phyloP scores from a whole-genome alignment of 2,797 vertebrate genomes.

The Etheostoma perlongum region DNA sequence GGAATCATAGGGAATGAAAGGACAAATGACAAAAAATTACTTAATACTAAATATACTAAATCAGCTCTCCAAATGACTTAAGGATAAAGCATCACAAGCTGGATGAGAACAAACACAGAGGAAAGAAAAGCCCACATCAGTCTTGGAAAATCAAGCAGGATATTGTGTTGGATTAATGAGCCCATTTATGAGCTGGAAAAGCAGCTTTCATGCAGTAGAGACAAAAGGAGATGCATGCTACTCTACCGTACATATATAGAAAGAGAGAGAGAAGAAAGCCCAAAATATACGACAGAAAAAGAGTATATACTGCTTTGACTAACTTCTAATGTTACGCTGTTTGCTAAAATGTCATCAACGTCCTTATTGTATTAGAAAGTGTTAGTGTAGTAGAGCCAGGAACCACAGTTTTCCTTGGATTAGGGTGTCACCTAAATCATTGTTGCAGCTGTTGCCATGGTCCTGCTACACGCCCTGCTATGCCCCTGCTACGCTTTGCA shows the following conservation, averaged over 20 bases:
- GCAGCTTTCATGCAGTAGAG: slow-evolving; percentile 17
- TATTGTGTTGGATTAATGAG: slow-evolving; percentile 55
- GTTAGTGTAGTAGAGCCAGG: neutral
- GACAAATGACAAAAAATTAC: no score
- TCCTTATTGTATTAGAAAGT: neutral
- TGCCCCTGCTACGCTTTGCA: no score
- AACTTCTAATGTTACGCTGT: neutral
- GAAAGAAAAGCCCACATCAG: slow-evolving; percentile 49
- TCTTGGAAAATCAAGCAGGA: slow-evolving; percentile 41
- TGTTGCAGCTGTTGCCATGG: no score
- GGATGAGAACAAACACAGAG: slow-evolving; percentile 31
- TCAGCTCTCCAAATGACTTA: slow-evolving; percentile 7
- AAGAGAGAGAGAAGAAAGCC: neutral
- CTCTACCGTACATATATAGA: no score
- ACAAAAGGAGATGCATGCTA: neutral
- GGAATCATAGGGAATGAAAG: slow-evolving; percentile 6
- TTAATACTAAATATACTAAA: neutral
- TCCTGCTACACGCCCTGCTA: no score
- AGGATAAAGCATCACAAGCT: slow-evolving; percentile 20
- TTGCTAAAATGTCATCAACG: neutral
- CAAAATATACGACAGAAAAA: neutral
- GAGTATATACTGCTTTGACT: no score
- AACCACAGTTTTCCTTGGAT: neutral
- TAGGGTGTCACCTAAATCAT: no score
- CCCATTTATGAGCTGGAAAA: slow-evolving; percentile 30